Conservation (phyloP, 2,888 invertebrate species). For the Xestia c-nigrum region DNA sequence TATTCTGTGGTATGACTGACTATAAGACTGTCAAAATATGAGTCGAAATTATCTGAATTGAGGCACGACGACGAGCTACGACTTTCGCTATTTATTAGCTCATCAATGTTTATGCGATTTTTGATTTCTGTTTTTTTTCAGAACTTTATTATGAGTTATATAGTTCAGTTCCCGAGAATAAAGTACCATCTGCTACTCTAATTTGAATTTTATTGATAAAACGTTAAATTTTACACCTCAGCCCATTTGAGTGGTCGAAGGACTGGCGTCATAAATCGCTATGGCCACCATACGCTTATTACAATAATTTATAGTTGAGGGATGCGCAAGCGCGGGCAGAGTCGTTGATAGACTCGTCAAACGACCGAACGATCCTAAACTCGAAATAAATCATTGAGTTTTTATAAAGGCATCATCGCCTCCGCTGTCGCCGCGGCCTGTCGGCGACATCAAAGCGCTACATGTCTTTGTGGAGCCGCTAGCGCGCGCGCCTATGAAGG, state of each 20-base stretch:
- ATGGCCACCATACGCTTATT: slow-evolving; percentile 63
- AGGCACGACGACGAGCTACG: neutral
- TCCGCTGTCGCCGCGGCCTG: slow-evolving; percentile 81
- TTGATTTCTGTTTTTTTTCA: neutral
- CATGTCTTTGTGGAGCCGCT: slow-evolving; percentile 80
- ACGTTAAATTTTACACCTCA: slow-evolving; percentile 69
- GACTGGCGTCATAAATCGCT: slow-evolving; percentile 59
- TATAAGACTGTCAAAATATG: neutral
- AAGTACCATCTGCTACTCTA: slow-evolving; percentile 27
- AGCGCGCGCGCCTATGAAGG: slow-evolving; percentile 80
- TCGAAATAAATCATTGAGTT: slow-evolving; percentile 87
- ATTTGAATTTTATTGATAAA: slow-evolving; percentile 55
- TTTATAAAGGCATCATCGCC: slow-evolving; percentile 89
- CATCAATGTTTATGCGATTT: neutral
- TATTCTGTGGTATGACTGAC: too few relatives aligned
- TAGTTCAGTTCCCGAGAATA: slow-evolving; percentile 21
- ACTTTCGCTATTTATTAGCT: slow-evolving; percentile 2
- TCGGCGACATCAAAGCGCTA: slow-evolving; percentile 79
- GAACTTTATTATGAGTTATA: slow-evolving; percentile 20
- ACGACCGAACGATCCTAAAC: slow-evolving; percentile 69
- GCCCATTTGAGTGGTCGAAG: slow-evolving; percentile 38
- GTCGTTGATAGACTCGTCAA: slow-evolving; percentile 70
- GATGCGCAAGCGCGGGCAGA: slow-evolving; percentile 56
- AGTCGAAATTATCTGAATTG: neutral
- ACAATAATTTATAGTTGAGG: slow-evolving; percentile 71